A percentile compares a stretch with the other conserved stretches of the same genome.
phyloP scores from a whole-genome alignment of 2,888 invertebrate genomes.

The Salticus scenicus region DNA sequence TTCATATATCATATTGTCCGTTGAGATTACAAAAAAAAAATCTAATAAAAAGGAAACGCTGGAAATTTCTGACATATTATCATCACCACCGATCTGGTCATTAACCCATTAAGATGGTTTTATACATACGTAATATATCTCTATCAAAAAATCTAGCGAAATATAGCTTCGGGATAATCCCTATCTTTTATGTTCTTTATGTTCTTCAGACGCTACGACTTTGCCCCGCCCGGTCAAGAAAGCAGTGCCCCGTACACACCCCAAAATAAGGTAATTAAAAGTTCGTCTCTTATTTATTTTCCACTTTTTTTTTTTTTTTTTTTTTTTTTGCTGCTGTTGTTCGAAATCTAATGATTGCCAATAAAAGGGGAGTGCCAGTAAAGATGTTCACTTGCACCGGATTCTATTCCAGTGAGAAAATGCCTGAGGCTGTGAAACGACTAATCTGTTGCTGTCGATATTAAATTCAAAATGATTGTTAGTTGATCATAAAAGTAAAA shows the following conservation, averaged over 20 bases:
- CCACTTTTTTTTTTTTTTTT: neutral
- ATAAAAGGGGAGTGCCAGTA: constrained; percentile 10
- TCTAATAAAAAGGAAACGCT: constrained; percentile 2
- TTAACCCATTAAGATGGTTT: constrained; percentile 48
- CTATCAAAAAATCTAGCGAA: constrained; percentile 23
- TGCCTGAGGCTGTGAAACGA: neutral
- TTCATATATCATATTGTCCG: neutral
- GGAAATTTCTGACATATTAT: neutral
- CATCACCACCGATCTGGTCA: constrained; percentile 23
- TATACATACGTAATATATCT: constrained; percentile 40
- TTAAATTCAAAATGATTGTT: neutral
- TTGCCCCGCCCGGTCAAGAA: constrained; percentile 25
- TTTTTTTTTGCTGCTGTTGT: constrained; percentile 1
- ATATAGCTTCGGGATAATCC: neutral
- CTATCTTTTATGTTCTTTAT: constrained; percentile 15
- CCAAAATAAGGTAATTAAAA: constrained; percentile 49
- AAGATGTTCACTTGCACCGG: neutral
- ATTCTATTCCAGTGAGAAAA: neutral
- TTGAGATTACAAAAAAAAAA: neutral
- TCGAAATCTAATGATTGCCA: constrained; percentile 20
- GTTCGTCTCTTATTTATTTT: constrained; percentile 9
- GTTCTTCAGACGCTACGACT: neutral
- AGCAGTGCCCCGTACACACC: constrained; percentile 39
- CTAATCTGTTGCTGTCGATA: neutral
- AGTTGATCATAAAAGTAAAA: too few species aligned